Evolutionary conservation across 2,797 vertebrate species (phyloP).

Genomic region (Scolopax rusticola): DNA sequence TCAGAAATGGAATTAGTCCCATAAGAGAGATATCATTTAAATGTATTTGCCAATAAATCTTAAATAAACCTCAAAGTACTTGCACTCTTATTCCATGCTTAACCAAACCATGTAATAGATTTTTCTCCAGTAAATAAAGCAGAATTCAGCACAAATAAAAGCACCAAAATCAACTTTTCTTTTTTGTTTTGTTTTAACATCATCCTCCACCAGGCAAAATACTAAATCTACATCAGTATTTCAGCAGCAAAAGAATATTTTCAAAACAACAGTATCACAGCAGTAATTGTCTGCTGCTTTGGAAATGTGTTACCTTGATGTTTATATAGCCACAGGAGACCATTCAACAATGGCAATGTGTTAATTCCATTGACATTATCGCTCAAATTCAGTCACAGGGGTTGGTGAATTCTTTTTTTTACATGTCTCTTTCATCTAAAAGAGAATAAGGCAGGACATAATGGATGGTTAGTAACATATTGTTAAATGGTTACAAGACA

Average conservation of each 20-base stretch:
- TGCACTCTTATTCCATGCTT: neutral
- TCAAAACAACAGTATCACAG: constrained; percentile 2
- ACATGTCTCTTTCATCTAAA: constrained; percentile 60
- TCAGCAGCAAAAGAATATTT: neutral
- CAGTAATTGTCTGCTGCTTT: constrained; percentile 15
- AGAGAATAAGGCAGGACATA: constrained; percentile 57
- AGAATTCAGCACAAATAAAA: constrained; percentile 7
- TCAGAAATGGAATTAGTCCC: neutral
- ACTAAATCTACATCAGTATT: neutral
- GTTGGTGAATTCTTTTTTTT: neutral
- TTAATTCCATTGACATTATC: constrained; percentile 69
- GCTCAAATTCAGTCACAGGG: constrained; percentile 56
- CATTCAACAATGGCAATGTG: constrained; percentile 56
- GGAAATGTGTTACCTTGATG: constrained; percentile 59
- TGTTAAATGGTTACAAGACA: constrained; percentile 30
- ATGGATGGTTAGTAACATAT: constrained; percentile 55
- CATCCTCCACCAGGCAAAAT: neutral
- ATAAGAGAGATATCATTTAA: neutral
- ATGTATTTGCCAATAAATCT: neutral
- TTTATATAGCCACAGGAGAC: constrained; percentile 60
- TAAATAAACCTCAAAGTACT: neutral
- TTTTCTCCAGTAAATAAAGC: neutral
- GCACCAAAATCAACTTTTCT: neutral
- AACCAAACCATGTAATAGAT: neutral
- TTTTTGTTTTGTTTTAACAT: neutral